These are phyloP conservation scores for Leptothorax acervorum DNA, from an alignment of 2,888 invertebrate species.

Conservation along the genomic window DNA sequence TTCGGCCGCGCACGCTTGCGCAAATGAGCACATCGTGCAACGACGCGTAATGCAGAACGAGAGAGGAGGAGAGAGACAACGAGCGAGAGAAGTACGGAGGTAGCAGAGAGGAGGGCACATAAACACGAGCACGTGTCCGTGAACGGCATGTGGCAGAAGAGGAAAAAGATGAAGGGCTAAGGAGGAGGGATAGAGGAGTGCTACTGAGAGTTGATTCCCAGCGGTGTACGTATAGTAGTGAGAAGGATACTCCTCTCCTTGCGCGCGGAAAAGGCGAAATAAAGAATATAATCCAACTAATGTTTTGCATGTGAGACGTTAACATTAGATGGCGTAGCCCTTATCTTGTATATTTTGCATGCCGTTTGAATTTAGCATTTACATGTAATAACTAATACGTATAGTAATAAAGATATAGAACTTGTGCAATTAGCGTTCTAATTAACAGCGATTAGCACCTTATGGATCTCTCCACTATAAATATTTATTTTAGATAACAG, in stretches of 20 bases:
- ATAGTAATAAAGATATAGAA: constrained; percentile 26
- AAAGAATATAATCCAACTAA: constrained; percentile 20
- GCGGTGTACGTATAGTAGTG: not conserved
- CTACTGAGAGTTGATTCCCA: constrained; percentile 9
- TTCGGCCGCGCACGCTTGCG: constrained; percentile 25
- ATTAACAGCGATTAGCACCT: constrained; percentile 33
- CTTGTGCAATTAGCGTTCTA: constrained; percentile 23
- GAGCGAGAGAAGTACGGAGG: not conserved
- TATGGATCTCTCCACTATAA: not conserved
- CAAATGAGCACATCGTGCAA: constrained; percentile 42
- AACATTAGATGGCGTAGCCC: not conserved
- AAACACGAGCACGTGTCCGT: constrained; percentile 54
- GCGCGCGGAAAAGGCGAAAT: not conserved
- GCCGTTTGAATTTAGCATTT: not conserved
- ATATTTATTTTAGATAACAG: constrained; percentile 33
- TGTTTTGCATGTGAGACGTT: constrained; percentile 16
- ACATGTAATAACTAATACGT: too few species aligned
- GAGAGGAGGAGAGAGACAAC: not conserved
- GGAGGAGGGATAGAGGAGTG: constrained; percentile 25
- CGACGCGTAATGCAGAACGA: constrained; percentile 33
- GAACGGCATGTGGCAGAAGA: constrained; percentile 38
- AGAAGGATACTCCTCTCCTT: constrained; percentile 7
- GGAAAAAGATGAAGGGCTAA: constrained; percentile 38
- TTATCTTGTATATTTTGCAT: constrained; percentile 27
- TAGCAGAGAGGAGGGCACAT: constrained; percentile 16